Conservation (phyloP, 2,888 invertebrate genomes). For the Orthosia gracilis region DNA sequence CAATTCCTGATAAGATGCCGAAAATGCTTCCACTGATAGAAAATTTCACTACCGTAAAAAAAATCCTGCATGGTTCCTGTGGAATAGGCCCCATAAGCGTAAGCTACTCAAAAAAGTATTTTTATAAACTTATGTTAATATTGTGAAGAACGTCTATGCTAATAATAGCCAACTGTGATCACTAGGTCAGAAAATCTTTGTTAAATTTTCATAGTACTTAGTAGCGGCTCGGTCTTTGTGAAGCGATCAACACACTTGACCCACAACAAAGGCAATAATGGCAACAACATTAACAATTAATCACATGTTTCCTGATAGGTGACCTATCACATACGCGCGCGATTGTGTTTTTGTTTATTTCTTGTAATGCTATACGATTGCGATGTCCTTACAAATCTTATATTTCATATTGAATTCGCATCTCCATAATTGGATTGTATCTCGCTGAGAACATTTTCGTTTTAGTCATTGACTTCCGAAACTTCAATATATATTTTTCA, state of each 20-base stretch:
- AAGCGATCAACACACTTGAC: no score
- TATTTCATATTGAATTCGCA: conserved; percentile 23
- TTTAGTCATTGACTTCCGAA: conserved; percentile 4
- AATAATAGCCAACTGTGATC: not conserved
- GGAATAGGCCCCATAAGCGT: no score
- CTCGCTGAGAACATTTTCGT: not conserved
- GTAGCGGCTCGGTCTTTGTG: not conserved
- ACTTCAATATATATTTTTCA: not conserved
- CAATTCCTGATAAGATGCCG: no score
- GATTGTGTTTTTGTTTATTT: conserved; percentile 36
- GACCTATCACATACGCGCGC: conserved; percentile 44
- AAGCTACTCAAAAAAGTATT: no score
- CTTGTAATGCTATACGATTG: conserved; percentile 35
- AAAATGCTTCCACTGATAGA: no score
- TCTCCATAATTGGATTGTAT: conserved; percentile 23
- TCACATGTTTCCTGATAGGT: conserved; percentile 35
- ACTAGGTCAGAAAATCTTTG: no score
- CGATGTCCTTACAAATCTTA: conserved; percentile 40
- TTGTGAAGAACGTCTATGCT: no score
- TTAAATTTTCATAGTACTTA: not conserved
- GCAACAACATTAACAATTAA: conserved; percentile 17
- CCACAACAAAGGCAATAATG: not conserved
- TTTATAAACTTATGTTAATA: no score
- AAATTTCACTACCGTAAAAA: no score
- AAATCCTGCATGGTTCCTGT: no score